Evolutionary conservation across 2,113 vertebrate genomes (phyloP), one percentile per base, ranked within the genome.

Genomic region (Charadrius vociferus): DNA sequence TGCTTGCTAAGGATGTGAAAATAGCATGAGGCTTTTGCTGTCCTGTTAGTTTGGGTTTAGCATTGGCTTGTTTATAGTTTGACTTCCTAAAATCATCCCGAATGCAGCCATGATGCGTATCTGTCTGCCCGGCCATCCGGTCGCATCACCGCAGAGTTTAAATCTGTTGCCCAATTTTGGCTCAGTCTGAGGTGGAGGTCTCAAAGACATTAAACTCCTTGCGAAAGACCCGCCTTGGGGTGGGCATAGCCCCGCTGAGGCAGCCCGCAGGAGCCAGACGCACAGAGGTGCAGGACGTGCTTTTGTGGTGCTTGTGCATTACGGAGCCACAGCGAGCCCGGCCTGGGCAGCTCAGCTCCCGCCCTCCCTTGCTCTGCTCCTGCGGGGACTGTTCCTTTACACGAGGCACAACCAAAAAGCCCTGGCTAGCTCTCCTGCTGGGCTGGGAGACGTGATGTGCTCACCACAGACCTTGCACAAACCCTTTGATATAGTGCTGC

Each of bases 61-160:
- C 49, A 52, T 26, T 2, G 7, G 22, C 50, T 75, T 92, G 85
- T 84, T 92, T 90, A 87, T 37, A 74, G 27, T 71, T 34, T 43
- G 41, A 67, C 61, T 93, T 96, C 73, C 70, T 90, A 71, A 95
- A 90, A 73, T 73, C 72, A 80, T 39, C 81, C 43, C 2, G 18
- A 81, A 21, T 34, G 26, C 39, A 89, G 63, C 24, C 26, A 26
- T 1, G 3, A 53, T 0, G 0, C 18, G 20, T 39, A 75, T 62
- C 47, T 53, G 12, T 75, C 72, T 86, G 58, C 36, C 26, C 6
- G 23, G 14, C 65, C 36, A 49, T 43, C 59, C 0, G 3, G 63
- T 39, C 2, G 0, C 58, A 47, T 34, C 8, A 4, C 24, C 0
- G 2, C 23, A 7, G 26, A 36, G 20, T 11, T 52, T 56, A 18